These are phyloP conservation scores for Arothron firmamentum DNA, from an alignment of 2,113 vertebrate genomes.

Conservation along the genomic window DNA sequence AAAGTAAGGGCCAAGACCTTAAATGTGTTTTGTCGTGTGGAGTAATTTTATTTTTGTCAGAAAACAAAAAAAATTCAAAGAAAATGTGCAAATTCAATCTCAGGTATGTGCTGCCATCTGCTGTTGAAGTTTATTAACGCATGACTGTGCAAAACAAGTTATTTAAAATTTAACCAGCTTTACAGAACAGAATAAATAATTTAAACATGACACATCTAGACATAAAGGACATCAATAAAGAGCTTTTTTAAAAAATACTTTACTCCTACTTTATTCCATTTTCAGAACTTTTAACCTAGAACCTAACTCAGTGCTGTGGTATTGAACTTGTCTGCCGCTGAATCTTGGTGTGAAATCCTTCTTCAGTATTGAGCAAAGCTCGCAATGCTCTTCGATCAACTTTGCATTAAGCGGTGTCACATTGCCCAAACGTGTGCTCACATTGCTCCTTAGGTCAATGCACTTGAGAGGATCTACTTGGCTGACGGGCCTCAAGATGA, in stretches of 20 bases:
- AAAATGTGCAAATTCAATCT: not conserved
- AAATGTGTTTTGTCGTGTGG: conserved; percentile 24
- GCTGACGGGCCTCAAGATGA: not conserved
- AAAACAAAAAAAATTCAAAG: not conserved
- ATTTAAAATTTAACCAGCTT: not conserved
- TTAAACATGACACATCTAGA: too few species aligned
- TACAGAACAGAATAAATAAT: too few species aligned
- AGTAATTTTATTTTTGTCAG: conserved; percentile 6
- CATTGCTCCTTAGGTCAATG: not conserved
- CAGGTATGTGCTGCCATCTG: conserved; percentile 60
- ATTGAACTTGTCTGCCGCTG: too few species aligned
- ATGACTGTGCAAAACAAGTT: not conserved
- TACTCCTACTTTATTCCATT: too few species aligned
- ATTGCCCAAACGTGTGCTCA: not conserved
- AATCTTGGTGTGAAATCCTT: too few species aligned
- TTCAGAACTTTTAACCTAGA: too few species aligned
- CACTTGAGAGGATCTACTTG: not conserved
- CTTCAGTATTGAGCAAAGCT: too few species aligned
- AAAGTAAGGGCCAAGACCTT: conserved; percentile 24
- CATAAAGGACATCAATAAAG: too few species aligned
- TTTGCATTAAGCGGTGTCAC: too few species aligned
- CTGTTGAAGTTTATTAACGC: conserved; percentile 21
- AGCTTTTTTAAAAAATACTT: too few species aligned
- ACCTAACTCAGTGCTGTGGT: too few species aligned
- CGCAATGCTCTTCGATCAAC: too few species aligned